Percentiles rank a stretch among this genome's conserved stretches.
Evolutionary conservation across 2,113 vertebrate genomes (phyloP).

Genomic region (Butorides virescens): DNA sequence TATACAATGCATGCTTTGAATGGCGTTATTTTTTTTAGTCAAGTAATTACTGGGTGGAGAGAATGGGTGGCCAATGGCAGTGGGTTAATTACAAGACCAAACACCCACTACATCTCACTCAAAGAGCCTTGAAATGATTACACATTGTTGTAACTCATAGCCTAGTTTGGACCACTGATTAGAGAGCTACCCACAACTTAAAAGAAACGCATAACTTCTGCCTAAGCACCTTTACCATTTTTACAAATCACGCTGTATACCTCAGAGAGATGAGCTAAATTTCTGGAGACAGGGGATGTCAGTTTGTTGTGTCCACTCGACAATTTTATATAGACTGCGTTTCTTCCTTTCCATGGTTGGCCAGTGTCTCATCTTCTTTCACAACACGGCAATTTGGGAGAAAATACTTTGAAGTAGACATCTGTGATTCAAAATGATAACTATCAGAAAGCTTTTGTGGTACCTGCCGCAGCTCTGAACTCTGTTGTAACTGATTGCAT

Average conservation of each 20-base stretch:
- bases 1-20: constrained; percentile 6
- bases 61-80: not conserved
- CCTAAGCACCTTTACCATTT: not conserved
- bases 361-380: not conserved
- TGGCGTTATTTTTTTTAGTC: constrained; percentile 7
- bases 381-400: not conserved
- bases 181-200: not conserved
- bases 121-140: constrained; percentile 25
- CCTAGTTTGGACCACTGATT: not conserved
- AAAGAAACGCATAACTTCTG: not conserved
- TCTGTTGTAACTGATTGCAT: not conserved
- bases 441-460: not conserved
- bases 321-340: not conserved
- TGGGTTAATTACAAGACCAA: constrained; percentile 48
- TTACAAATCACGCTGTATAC: not conserved
- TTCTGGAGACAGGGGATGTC: not conserved
- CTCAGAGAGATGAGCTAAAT: not conserved
- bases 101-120: constrained; percentile 18
- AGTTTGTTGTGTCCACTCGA: not conserved
- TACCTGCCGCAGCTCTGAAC: not conserved
- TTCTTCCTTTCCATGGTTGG: not conserved
- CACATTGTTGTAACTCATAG: not conserved
- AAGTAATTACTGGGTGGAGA: constrained; percentile 47
- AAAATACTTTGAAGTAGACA: not conserved
- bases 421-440: not conserved